phyloP scores from a whole-genome alignment of 2,797 vertebrate genomes.

The Tokudaia tokunoshimensis region DNA sequence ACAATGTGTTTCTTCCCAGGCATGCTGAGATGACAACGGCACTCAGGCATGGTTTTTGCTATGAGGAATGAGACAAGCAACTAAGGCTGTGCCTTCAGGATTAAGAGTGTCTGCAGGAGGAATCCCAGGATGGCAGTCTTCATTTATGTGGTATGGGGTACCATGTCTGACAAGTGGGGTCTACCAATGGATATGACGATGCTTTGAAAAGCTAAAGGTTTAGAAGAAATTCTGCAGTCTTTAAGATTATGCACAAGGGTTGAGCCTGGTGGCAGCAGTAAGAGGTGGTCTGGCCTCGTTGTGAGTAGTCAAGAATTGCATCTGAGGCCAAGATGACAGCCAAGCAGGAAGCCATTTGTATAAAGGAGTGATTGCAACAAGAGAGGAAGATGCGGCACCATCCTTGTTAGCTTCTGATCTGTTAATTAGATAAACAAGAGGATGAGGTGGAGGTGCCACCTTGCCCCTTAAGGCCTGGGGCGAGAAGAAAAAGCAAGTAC shows the following conservation, averaged over 20 bases:
- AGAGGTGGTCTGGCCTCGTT: background rate
- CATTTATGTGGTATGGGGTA: background rate
- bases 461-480: background rate
- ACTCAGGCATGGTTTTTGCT: background rate
- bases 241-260: background rate
- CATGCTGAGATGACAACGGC: background rate
- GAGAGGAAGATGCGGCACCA: background rate
- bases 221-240: background rate
- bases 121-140: background rate
- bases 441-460: background rate
- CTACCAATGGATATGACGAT: too few relatives aligned
- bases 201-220: background rate
- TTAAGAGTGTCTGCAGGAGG: background rate
- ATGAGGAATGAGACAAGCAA: background rate
- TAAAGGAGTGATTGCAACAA: background rate
- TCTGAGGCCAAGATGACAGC: background rate
- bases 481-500: background rate
- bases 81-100: background rate
- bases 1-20: slow-evolving; percentile 51
- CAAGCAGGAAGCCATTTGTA: background rate
- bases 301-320: background rate
- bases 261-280: background rate
- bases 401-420: background rate
- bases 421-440: background rate
- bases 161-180: background rate